A percentile compares a stretch with the other conserved stretches of the same genome.
Conservation (phyloP, 2,797 vertebrate species). For the Nothura maculosa region DNA sequence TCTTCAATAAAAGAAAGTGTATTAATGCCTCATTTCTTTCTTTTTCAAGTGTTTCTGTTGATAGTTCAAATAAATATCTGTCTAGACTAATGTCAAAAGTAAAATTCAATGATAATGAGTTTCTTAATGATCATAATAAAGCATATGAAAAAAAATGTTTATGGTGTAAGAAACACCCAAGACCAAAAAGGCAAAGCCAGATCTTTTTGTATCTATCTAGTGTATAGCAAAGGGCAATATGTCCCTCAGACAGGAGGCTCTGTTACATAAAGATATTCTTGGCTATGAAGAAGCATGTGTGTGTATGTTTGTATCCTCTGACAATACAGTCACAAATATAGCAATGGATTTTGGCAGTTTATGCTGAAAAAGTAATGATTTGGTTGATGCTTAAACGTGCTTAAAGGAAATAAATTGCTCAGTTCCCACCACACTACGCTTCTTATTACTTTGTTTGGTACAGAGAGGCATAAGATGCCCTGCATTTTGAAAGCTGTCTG, state of each 20-base stretch:
- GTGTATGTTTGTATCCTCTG: too few relatives aligned
- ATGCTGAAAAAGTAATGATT: background rate
- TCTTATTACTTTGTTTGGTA: background rate
- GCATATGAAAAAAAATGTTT: background rate
- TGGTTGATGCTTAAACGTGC: background rate
- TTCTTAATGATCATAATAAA: background rate
- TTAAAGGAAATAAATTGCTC: background rate
- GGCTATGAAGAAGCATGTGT: accelerated
- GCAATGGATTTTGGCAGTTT: background rate
- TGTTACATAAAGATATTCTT: background rate
- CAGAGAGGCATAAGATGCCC: background rate
- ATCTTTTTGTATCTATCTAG: background rate
- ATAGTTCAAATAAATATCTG: constrained; percentile 50
- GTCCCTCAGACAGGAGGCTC: background rate
- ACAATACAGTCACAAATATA: background rate
- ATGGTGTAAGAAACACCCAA: background rate
- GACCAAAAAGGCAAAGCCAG: background rate
- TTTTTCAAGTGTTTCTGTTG: background rate
- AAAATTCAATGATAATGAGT: constrained; percentile 9
- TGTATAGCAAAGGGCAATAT: background rate
- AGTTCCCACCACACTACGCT: background rate
- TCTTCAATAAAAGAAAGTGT: constrained; percentile 13
- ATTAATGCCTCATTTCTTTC: background rate
- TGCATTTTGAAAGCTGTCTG: background rate
- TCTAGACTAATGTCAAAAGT: constrained; percentile 21